Conservation (phyloP, 2,888 invertebrate genomes). For the Plebejus melissa region DNA sequence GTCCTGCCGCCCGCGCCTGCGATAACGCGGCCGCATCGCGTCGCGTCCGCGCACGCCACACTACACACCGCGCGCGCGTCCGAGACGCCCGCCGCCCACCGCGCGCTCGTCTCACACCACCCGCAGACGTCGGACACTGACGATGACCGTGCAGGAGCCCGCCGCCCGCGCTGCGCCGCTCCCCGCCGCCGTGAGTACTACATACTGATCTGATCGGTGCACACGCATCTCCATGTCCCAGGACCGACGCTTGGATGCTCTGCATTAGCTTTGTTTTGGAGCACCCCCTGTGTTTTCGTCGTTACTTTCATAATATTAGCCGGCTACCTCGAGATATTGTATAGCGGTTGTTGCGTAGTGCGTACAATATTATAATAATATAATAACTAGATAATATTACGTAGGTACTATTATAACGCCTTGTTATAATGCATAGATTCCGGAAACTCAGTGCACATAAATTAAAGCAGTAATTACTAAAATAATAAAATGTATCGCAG, state of each 20-base stretch:
- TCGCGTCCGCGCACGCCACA: background rate
- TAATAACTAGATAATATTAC: background rate
- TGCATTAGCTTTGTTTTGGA: no score
- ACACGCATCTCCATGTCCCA: background rate
- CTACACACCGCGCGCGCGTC: background rate
- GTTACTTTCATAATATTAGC: background rate
- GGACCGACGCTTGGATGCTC: no score
- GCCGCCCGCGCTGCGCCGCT: background rate
- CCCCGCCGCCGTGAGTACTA: background rate
- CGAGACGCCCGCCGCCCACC: background rate
- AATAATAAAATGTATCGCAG: background rate
- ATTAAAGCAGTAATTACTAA: conserved; percentile 1
- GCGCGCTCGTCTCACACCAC: background rate
- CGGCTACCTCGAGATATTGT: background rate
- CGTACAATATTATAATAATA: no score
- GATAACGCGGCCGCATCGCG: conserved; percentile 6
- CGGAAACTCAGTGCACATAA: background rate
- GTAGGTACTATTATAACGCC: background rate
- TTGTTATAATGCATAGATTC: background rate
- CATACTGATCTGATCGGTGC: background rate
- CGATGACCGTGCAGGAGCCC: conserved; percentile 14
- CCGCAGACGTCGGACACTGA: background rate
- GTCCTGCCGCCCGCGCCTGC: background rate
- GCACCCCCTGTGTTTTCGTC: no score
- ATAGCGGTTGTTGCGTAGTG: background rate